A percentile compares a stretch with the other conserved stretches of the same genome.
Conservation (phyloP, 2,797 vertebrate species). For the Smutsia gigantea region DNA sequence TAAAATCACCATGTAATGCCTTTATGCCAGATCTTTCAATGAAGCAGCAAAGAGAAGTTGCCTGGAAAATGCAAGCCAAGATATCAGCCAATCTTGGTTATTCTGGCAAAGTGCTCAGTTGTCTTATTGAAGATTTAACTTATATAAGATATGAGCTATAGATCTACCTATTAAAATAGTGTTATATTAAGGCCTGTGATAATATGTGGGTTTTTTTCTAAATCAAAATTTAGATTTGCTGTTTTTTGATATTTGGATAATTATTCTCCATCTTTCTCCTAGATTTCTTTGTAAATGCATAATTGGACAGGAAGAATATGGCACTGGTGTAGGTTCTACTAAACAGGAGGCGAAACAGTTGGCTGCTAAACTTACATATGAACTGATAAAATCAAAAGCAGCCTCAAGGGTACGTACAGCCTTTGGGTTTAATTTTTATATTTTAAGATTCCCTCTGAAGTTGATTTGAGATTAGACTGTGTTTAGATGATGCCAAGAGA, state of each 20-base stretch:
- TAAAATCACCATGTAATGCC: background rate
- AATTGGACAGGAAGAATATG: conserved; percentile 30
- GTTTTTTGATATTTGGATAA: conserved; percentile 15
- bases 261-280: conserved; percentile 62
- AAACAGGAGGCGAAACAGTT: conserved; percentile 76
- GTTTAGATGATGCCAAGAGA: background rate
- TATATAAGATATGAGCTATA: background rate
- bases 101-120: background rate
- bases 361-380: conserved; percentile 79
- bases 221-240: background rate
- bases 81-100: background rate
- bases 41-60: conserved; percentile 11
- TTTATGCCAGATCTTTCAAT: background rate
- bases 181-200: background rate
- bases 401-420: background rate
- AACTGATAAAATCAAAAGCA: background rate
- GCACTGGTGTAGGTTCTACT: conserved; percentile 41
- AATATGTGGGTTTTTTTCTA: background rate
- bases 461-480: background rate
- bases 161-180: background rate
- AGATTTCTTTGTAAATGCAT: conserved; percentile 76
- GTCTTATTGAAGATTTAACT: background rate
- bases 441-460: background rate
- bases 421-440: conserved; percentile 31
- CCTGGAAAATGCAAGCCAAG: background rate